A percentile compares a stretch with the other conserved stretches of the same genome.
Conservation (phyloP, 2,113 vertebrate species). For the Pithys albifrons region DNA sequence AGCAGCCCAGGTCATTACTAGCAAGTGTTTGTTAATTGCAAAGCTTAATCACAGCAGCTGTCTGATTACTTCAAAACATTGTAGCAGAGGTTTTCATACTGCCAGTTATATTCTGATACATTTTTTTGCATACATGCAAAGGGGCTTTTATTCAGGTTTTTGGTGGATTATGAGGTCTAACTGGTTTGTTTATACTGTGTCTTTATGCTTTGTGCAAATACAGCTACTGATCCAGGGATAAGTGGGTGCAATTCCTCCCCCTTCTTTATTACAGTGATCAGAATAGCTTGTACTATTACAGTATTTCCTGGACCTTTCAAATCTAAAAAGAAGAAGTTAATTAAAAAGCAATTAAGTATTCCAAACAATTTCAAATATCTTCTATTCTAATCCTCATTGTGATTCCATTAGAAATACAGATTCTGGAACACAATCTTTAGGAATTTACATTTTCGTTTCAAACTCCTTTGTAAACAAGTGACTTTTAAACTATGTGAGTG, state of each 20-base stretch:
- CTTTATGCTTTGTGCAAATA: background rate
- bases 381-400: background rate
- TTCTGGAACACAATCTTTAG: background rate
- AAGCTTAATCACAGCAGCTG: background rate
- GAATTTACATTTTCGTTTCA: background rate
- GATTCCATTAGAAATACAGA: background rate
- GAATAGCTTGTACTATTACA: background rate
- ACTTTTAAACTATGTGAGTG: background rate
- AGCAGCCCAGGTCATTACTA: background rate
- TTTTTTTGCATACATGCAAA: background rate
- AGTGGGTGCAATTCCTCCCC: background rate
- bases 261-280: background rate
- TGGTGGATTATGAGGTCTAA: background rate
- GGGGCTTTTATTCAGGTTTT: background rate
- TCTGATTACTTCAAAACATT: background rate
- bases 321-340: background rate
- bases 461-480: background rate
- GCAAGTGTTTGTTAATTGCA: background rate
- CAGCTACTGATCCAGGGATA: background rate
- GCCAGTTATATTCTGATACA: background rate
- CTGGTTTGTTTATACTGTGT: background rate
- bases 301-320: background rate
- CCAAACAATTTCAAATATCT: background rate
- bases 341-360: background rate
- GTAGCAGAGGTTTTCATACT: background rate